These are phyloP conservation scores for Periplaneta americana DNA, from an alignment of 1,140 invertebrate genomes.

Conservation along the genomic window DNA sequence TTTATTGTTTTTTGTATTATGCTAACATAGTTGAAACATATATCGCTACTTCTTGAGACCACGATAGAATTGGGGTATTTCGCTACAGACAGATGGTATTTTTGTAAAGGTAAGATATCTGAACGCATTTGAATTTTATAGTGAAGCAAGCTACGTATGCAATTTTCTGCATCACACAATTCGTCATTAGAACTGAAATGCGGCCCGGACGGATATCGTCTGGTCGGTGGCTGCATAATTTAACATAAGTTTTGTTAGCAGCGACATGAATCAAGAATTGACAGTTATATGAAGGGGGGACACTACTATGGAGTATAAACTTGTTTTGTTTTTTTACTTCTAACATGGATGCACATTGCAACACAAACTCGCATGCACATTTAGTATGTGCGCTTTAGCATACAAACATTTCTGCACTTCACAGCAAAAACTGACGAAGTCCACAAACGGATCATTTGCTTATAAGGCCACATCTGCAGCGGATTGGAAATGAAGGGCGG, in stretches of 20 bases:
- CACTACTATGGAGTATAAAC: not conserved
- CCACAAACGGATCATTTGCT: not conserved
- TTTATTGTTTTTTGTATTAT: no score
- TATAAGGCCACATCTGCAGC: no score
- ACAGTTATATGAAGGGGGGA: not conserved
- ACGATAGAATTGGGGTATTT: no score
- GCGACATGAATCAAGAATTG: not conserved
- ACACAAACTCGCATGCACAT: not conserved
- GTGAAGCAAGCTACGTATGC: no score
- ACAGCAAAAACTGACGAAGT: not conserved
- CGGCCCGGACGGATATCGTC: not conserved
- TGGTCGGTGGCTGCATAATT: not conserved
- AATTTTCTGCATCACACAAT: not conserved
- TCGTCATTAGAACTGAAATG: not conserved
- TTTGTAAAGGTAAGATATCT: no score
- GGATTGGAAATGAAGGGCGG: no score
- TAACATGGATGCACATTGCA: not conserved
- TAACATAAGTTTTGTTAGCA: not conserved
- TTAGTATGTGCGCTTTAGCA: not conserved
- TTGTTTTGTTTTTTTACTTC: not conserved
- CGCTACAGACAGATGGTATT: no score
- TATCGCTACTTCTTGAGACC: no score
- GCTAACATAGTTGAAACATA: no score
- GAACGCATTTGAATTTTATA: no score
- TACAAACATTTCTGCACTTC: not conserved